Evolutionary conservation across 2,113 vertebrate genomes (phyloP).

Genomic region (Alligator mississippiensis): DNA sequence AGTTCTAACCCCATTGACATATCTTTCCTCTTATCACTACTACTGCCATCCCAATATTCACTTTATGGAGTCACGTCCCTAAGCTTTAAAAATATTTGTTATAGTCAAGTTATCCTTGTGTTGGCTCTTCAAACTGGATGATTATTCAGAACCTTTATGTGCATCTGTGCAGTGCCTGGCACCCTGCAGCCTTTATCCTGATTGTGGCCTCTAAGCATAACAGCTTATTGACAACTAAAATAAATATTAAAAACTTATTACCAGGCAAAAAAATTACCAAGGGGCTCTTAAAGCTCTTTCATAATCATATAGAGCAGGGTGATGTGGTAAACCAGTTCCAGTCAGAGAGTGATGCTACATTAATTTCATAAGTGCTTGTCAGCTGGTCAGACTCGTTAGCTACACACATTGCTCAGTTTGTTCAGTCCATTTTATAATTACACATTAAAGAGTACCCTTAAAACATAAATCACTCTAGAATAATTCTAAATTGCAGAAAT

Average conservation of each 20-base stretch:
- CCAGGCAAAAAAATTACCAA: background rate
- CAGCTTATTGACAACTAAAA: background rate
- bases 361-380: background rate
- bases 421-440: background rate
- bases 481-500: constrained; percentile 8
- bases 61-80: background rate
- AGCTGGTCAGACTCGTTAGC: background rate
- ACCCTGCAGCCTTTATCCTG: background rate
- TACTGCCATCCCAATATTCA: background rate
- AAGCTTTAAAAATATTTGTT: background rate
- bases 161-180: background rate
- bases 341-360: background rate
- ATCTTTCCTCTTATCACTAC: background rate
- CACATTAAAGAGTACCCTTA: background rate
- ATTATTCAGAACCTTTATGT: background rate
- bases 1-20: constrained; percentile 26
- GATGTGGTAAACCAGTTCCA: background rate
- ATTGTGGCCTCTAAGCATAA: background rate
- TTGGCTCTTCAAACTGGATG: background rate
- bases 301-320: background rate
- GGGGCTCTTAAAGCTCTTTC: background rate
- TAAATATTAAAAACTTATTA: background rate
- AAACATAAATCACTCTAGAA: constrained; percentile 8
- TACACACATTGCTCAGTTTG: background rate
- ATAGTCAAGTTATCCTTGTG: background rate